phyloP scores from a whole-genome alignment of 2,888 invertebrate genomes.

The Machimus rusticus region DNA sequence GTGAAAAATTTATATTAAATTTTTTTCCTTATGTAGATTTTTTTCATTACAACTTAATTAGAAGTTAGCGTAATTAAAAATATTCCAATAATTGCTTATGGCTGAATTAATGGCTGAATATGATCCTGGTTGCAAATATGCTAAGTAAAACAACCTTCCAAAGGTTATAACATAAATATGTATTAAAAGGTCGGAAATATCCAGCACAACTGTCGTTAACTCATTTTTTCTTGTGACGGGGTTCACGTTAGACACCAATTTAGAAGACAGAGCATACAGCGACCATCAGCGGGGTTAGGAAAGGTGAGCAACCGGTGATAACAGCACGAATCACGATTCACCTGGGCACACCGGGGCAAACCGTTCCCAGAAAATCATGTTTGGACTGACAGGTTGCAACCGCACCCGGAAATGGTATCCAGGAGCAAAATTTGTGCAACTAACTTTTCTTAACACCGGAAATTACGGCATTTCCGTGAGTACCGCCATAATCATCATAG shows the following conservation, averaged over 20 bases:
- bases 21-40: no score
- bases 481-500: constrained; percentile 7
- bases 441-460: constrained; percentile 35
- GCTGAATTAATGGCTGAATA: no score
- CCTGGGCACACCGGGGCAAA: background rate
- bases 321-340: background rate
- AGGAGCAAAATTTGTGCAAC: constrained; percentile 21
- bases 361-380: background rate
- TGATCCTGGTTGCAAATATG: no score
- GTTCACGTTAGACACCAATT: background rate
- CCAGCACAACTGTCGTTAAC: background rate
- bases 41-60: no score
- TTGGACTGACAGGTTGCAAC: background rate
- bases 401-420: background rate
- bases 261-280: background rate
- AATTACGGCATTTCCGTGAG: constrained; percentile 31
- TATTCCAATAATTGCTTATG: no score
- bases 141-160: no score
- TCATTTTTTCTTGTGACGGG: background rate
- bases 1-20: no score
- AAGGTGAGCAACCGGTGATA: background rate
- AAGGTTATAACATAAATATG: background rate
- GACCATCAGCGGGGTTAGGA: background rate
- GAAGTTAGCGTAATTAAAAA: no score
- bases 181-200: background rate